These are phyloP conservation scores for Aphrophora alni DNA, from an alignment of 2,888 invertebrate genomes.

Conservation along the genomic window DNA sequence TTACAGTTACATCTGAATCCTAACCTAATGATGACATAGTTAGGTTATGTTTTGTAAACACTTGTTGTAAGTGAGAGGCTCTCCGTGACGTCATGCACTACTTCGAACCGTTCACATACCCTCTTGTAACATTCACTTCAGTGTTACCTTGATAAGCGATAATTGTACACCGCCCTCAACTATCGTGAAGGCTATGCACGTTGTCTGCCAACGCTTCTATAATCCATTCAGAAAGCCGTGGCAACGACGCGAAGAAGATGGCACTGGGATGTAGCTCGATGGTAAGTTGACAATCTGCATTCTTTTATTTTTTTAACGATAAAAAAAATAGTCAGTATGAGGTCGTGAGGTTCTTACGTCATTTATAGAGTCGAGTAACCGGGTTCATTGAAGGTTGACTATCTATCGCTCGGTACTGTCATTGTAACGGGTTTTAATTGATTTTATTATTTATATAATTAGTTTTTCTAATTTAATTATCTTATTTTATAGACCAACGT, in stretches of 20 bases:
- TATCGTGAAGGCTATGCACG: neutral
- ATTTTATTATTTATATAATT: too few relatives aligned
- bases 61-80: neutral
- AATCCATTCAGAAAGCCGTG: constrained; percentile 7
- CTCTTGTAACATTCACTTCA: neutral
- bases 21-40: neutral
- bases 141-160: constrained; percentile 2
- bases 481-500: too few relatives aligned
- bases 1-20: too few relatives aligned
- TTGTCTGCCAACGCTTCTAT: neutral
- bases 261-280: constrained; percentile 5
- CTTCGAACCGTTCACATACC: neutral
- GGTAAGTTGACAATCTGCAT: neutral
- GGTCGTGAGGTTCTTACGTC: neutral
- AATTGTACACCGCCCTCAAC: neutral
- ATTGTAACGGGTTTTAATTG: neutral
- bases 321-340: neutral
- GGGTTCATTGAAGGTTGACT: neutral
- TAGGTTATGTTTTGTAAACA: constrained; percentile 1
- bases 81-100: neutral
- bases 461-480: too few relatives aligned
- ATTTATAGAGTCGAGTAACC: neutral
- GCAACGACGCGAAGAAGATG: neutral
- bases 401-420: neutral
- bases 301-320: neutral